Evolutionary conservation across 2,113 vertebrate genomes (phyloP), one percentile per base, ranked within the genome.

Genomic region (Urocolius indicus): DNA sequence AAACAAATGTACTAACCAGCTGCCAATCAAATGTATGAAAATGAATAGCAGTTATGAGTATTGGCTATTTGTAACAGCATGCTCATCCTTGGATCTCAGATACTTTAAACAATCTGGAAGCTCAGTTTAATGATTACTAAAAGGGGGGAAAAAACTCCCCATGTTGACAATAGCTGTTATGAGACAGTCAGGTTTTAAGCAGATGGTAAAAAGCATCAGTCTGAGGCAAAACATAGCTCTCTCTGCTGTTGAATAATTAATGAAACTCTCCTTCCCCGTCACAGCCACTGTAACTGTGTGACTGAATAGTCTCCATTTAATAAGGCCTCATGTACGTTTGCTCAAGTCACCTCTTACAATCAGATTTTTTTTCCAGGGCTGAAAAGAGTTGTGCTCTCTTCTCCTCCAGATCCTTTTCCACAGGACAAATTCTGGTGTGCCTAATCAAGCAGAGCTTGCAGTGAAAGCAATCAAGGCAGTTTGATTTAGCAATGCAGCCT

Each of bases 201-300:
- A 96, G 95, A 95, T 82, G 77, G 91, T 49, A 49, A 92, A 90
- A 95, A 89, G 27, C 92, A 49, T 82, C 87, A 77, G 84, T 95
- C 67, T 95, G 72, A 93, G 45, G 75, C 68, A 93, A 88, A 89
- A 87, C 74, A 83, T 18, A 91, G 79, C 92, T 91, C 72, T 92
- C 72, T 26, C 26, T 63, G 52, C 87, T 84, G n/a, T 16, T 96
- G 86, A 97, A 95, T 92, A 85, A 97, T 95, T 93, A 95, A 94
- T 79, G 57, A 61, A 90, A 87, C 75, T 10, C 48, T 87, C 59
- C 11, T 67, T 57, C 36, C 55, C 49, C 0, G 0, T 48, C 46
- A 13, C 4, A 86, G 48, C 27, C 49, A 20, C 10, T 61, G 17
- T 43, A 65, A 55, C 29, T 45, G 38, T 45, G 68, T 57, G 67